Evolutionary conservation across 2,888 invertebrate genomes (phyloP).

Genomic region (Leptinotarsa rubiginosa): DNA sequence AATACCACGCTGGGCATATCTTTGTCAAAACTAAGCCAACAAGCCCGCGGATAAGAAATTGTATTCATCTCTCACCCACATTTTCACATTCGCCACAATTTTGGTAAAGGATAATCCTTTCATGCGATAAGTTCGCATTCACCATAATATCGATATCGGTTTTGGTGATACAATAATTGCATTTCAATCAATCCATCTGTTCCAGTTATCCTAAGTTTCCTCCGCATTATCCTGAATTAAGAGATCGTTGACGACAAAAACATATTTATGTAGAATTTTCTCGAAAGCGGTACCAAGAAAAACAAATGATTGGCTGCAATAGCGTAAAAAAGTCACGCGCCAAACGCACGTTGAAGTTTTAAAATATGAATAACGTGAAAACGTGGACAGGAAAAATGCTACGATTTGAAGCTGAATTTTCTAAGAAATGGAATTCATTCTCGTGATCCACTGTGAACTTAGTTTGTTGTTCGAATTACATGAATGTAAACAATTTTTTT

Average conservation of each 20-base stretch:
- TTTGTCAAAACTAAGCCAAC: too few species aligned
- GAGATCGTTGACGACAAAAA: background rate
- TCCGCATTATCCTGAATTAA: background rate
- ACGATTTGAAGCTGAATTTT: background rate
- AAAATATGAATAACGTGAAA: background rate
- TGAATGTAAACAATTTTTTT: too few species aligned
- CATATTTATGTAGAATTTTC: background rate
- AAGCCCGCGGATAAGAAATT: too few species aligned
- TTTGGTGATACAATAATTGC: background rate
- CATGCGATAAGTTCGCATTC: background rate
- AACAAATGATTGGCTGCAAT: background rate
- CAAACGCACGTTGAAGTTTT: conserved; percentile 1
- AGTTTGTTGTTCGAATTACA: too few species aligned
- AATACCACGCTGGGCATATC: too few species aligned
- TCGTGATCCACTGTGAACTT: too few species aligned
- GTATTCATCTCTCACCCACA: too few species aligned
- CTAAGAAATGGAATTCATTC: background rate
- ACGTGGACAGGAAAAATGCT: background rate
- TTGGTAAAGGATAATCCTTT: background rate
- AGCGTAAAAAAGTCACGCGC: conserved; percentile 13
- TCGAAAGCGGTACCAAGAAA: background rate
- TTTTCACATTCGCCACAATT: background rate
- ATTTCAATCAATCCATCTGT: background rate
- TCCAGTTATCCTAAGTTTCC: background rate
- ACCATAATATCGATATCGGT: background rate